Evolutionary conservation across 2,113 vertebrate species (phyloP), one percentile per base, ranked within the genome.

Genomic region (Cricetomys ansorgei): DNA sequence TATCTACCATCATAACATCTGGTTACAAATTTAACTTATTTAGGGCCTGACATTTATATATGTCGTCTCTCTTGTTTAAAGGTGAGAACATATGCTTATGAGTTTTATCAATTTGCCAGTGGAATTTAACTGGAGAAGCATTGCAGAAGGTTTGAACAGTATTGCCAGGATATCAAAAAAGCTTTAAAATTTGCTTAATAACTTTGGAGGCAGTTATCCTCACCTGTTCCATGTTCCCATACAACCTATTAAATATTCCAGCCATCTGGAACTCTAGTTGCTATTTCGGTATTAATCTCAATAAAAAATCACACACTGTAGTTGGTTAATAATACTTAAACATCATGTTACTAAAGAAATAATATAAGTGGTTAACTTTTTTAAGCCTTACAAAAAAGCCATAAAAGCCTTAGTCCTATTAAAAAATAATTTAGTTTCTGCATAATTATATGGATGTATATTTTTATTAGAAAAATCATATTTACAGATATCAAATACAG

Each of bases 1-100:
- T 85, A 95, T 96, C 80, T 96, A 93, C 25, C 59, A 25, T 55
- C 88, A 65, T 48, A 98, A 73, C 92, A 98, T 95, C 96, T 98
- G 95, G 88, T 89, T 97, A 91, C 94, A 97, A 90, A 94, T 85
- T 88, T 96, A 96, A 96, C 85, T 98, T 97, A 98, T 95, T 98
- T 96, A 96, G 45, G 73, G 48, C 40, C 59, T 94, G 95, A 65
- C 62, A 93, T 94, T 92, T 93, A 97, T 96, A 23, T 96, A 91
- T 95, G 88, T 89, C 84, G 4, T 93, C n/a, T 94, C 80, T 85
- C 89, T 40, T 72, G 57, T 94, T 97, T 97, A 89, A 98, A 96
- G 95, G 76, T 70, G 86, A 96, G 84, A 97, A 64, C 83, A 79
- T 92, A 89, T 96, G 96, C 93, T 98, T 92, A 87, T 89, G 92